Evolutionary conservation across 2,888 invertebrate species (phyloP), one percentile per base, ranked within the genome.

Genomic region (Drosophila mettleri): DNA sequence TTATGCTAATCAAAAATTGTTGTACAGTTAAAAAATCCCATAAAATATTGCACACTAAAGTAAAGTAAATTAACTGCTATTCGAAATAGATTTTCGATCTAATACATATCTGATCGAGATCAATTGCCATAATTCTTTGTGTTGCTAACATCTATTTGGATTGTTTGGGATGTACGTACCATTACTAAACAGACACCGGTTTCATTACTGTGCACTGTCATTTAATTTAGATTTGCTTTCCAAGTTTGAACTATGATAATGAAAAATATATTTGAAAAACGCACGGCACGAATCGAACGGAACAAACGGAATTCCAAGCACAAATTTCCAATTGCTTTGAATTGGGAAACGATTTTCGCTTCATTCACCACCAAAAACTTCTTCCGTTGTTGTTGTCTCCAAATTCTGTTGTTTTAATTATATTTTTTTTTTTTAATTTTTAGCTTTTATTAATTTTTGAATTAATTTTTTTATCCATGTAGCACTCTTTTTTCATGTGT

Each of bases 181-280:
- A 90, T 90, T 90, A 91, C 90, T 90, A 90, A 89, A 90, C 90
- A 90, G 89, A 91, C 90, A 90, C 90, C 90, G 88, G 85, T 91
- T 78, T 91, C 90, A 91, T 90, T 91, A 90, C 91, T 90, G 88
- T 90, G 90, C 90, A 90, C 91, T 91, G 91, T 90, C 90, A 90
- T 90, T 91, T 90, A 90, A 90, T 88, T 87, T 82, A 14, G 68
- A 68, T 86, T 85, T 81, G 67, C 59, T 87, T 80, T 78, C 68
- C 55, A 71, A 78, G 58, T 81, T 45, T 45, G 68, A 81, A 84
- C 75, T 86, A 69, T n/a, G n/a, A 73, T 78, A 86, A 84, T 81
- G 64, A 69, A n/a, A n/a, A n/a, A n/a, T 70, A 46, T 55, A 69
- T 55, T 71, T 24, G 27, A 39, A 55, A 46, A 55, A 58, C 61